Percentiles rank a stretch among this genome's conserved stretches.
phyloP scores from a whole-genome alignment of 2,888 invertebrate genomes.

The Melikaiella ostensackeni region DNA sequence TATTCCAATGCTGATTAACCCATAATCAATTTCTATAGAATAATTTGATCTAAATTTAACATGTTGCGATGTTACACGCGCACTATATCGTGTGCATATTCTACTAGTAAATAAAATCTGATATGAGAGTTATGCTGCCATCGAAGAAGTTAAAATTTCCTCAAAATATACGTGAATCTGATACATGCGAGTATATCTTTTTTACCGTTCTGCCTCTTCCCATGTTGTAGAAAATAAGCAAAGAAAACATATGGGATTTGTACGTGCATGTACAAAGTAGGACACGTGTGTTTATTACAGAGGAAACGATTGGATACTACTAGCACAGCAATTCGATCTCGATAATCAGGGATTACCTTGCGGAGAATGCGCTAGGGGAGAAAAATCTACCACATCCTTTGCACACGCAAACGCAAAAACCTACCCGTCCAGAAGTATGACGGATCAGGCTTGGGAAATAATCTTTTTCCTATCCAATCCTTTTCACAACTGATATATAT shows the following conservation, averaged over 20 bases:
- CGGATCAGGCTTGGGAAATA: slow-evolving; percentile 54
- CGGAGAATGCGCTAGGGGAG: slow-evolving; percentile 36
- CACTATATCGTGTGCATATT: too few relatives aligned
- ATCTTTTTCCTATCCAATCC: slow-evolving; percentile 59
- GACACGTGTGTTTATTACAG: slow-evolving; percentile 46
- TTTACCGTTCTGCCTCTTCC: slow-evolving; percentile 14
- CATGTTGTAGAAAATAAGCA: slow-evolving; percentile 7
- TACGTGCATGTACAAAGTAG: slow-evolving; percentile 36
- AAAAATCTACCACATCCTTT: slow-evolving; percentile 23
- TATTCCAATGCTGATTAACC: too few relatives aligned
- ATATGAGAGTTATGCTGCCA: background rate
- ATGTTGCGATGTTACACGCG: too few relatives aligned
- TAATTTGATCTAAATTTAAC: too few relatives aligned
- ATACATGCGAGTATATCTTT: background rate
- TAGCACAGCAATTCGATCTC: slow-evolving; percentile 69
- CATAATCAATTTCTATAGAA: too few relatives aligned
- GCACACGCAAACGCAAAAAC: slow-evolving; percentile 62
- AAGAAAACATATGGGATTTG: slow-evolving; percentile 30
- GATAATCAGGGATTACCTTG: slow-evolving; percentile 73
- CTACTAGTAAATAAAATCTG: too few relatives aligned
- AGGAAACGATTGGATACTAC: slow-evolving; percentile 48
- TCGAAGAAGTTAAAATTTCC: background rate
- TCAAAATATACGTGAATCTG: background rate
- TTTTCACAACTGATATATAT: slow-evolving; percentile 22
- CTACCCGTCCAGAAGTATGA: slow-evolving; percentile 46